Percentiles rank a stretch among this genome's conserved stretches.
These are phyloP conservation scores for Malurus elegans DNA, from an alignment of 2,113 vertebrate species.

Conservation along the genomic window DNA sequence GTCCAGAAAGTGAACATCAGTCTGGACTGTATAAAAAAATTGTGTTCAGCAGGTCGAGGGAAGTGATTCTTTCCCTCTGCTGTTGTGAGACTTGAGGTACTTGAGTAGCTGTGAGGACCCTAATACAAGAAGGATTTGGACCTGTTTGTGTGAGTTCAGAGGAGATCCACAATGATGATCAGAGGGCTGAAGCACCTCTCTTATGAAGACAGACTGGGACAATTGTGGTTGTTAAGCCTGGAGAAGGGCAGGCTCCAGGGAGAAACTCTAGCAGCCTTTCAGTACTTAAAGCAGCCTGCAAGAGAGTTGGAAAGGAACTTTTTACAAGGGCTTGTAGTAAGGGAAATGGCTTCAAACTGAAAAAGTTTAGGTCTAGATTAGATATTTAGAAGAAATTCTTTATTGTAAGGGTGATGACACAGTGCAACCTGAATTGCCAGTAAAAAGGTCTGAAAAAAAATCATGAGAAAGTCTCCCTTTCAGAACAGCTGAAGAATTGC, in stretches of 20 bases:
- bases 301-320: neutral
- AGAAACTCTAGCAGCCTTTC: neutral
- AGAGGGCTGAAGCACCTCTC: neutral
- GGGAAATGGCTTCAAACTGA: neutral
- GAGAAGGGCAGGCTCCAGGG: neutral
- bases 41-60: neutral
- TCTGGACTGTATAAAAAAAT: neutral
- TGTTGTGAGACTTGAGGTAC: neutral
- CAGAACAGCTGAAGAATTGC: neutral
- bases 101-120: neutral
- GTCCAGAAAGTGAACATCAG: neutral
- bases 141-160: neutral
- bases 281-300: fast-evolving
- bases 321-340: neutral
- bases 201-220: neutral
- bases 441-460: neutral
- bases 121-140: neutral
- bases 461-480: neutral
- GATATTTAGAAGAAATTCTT: neutral
- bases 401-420: neutral
- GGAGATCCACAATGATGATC: neutral
- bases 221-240: neutral
- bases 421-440: neutral
- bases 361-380: neutral
- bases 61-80: neutral